phyloP scores from a whole-genome alignment of 2,113 vertebrate genomes.

The Cinclus mexicanus region DNA sequence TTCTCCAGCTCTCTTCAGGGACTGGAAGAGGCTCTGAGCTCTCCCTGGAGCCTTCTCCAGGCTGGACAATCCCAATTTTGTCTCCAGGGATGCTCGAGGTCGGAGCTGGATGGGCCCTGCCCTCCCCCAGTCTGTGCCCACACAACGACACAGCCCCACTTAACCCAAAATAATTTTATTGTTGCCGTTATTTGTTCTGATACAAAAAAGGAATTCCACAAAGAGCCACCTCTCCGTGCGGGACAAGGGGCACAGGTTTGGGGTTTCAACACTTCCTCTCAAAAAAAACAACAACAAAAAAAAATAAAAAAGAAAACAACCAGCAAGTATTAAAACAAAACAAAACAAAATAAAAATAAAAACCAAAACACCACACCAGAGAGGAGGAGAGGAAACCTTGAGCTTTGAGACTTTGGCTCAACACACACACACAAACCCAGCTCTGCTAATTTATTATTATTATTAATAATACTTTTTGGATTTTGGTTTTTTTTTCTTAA shows the following conservation, averaged over 20 bases:
- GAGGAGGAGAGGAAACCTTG: slow-evolving; percentile 36
- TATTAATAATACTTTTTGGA: background rate
- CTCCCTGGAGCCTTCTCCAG: background rate
- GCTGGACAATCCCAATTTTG: background rate
- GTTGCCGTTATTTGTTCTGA: slow-evolving; percentile 75
- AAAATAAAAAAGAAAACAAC: background rate
- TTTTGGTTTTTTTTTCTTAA: background rate
- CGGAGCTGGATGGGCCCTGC: background rate
- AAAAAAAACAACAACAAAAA: slow-evolving; percentile 31
- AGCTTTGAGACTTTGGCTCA: slow-evolving; percentile 44
- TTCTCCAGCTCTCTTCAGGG: too few relatives aligned
- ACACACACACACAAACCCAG: slow-evolving; percentile 36
- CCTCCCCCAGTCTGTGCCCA: background rate
- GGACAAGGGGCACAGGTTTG: background rate
- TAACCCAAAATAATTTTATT: slow-evolving; percentile 96
- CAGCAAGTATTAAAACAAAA: too few relatives aligned
- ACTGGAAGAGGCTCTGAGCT: background rate
- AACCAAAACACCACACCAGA: slow-evolving; percentile 24
- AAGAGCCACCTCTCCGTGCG: background rate
- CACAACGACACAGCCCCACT: background rate
- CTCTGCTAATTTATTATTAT: slow-evolving; percentile 47
- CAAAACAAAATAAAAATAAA: background rate
- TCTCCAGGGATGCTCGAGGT: background rate
- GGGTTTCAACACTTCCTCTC: background rate
- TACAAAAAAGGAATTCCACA: slow-evolving; percentile 72